phyloP scores from a whole-genome alignment of 1,140 invertebrate genomes.

The Saccostrea glomerata region DNA sequence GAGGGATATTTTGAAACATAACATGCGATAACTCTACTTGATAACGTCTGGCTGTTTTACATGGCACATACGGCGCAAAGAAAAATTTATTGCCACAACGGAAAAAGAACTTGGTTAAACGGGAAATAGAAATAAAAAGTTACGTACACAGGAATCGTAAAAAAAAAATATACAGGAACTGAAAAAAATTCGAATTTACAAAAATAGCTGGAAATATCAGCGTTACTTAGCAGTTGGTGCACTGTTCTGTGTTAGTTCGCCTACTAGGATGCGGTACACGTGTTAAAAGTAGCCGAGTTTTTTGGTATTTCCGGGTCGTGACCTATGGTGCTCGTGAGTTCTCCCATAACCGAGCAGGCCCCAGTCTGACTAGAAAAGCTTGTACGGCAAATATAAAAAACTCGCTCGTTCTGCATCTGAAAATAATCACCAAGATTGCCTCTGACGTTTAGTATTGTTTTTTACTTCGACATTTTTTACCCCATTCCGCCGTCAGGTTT shows the following conservation, averaged over 20 bases:
- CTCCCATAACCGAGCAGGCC: constrained; percentile 20
- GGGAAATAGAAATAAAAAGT: constrained; percentile 28
- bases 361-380: constrained; percentile 32
- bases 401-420: constrained; percentile 1
- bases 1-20: constrained; percentile 38
- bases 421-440: constrained; percentile 23
- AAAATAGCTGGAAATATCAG: constrained; percentile 36
- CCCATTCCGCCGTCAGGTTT: neutral
- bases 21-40: constrained; percentile 29
- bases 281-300: constrained; percentile 26
- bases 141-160: constrained; percentile 14
- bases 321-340: constrained; percentile 17
- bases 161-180: constrained; percentile 26
- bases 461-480: neutral
- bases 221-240: constrained; percentile 21
- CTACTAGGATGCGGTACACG: constrained; percentile 3
- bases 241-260: constrained; percentile 2
- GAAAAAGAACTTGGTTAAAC: constrained; percentile 36
- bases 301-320: constrained; percentile 20
- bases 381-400: constrained; percentile 20
- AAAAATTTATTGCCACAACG: constrained; percentile 34
- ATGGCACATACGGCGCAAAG: constrained; percentile 36
- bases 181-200: constrained; percentile 19
- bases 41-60: constrained; percentile 30
- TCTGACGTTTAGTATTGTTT: constrained; percentile 23